Evolutionary conservation across 2,113 vertebrate species (phyloP).

Genomic region (Craseonycteris thonglongyai): DNA sequence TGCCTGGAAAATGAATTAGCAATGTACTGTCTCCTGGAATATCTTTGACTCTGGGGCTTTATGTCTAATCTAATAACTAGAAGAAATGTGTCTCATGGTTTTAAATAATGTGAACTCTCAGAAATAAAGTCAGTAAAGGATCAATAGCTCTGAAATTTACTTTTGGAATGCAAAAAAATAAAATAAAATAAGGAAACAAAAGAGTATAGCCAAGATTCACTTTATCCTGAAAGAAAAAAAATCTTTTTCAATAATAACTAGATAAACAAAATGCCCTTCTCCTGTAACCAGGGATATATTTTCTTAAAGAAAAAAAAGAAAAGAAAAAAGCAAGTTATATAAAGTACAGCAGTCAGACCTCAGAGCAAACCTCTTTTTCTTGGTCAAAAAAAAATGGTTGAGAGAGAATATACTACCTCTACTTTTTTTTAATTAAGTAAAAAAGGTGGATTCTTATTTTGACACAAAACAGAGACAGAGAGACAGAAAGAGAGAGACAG

Average conservation of each 20-base stretch:
- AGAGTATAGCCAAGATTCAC: neutral
- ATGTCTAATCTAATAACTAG: neutral
- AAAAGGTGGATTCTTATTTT: neutral
- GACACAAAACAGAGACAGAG: neutral
- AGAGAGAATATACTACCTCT: neutral
- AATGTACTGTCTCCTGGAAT: neutral
- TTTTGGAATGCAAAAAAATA: neutral
- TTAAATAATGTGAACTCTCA: neutral
- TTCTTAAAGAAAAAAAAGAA: too few species aligned
- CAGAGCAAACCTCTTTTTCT: neutral
- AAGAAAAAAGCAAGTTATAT: neutral
- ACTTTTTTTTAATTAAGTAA: slow-evolving; percentile 4
- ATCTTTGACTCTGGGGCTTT: neutral
- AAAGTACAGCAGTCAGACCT: neutral
- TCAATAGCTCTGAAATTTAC: neutral
- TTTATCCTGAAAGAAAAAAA: neutral
- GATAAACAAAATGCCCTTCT: neutral
- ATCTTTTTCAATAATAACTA: neutral
- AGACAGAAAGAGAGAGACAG: neutral
- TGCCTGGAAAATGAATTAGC: neutral
- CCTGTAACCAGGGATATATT: neutral
- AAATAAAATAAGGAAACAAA: neutral
- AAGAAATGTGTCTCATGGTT: neutral
- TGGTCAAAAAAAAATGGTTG: neutral
- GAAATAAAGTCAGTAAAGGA: neutral